Base-by-base conservation (phyloP, 2,113 vertebrate genomes). In the Theristicus caerulescens region DNA sequence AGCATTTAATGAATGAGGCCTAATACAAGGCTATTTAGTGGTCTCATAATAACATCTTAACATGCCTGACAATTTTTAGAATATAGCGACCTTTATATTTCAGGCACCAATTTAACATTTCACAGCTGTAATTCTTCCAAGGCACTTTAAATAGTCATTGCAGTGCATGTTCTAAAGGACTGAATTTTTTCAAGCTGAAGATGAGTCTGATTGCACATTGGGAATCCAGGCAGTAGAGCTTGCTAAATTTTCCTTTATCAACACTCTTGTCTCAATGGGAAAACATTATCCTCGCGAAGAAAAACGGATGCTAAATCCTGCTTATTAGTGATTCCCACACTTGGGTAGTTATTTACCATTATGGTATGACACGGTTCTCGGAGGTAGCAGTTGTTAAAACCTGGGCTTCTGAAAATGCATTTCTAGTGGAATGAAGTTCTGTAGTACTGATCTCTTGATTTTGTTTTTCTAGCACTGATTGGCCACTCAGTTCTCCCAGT, bases 401-500 rank as follows among this genome's bases (percentile, higher is more conserved):
- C 24, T 65, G 54, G 34, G 13, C 59, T 87, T 81, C 55, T 88
- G 47, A 66, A 82, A 51, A 51, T 34, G 16, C 29, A 6, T 65
- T 93, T 88, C 47, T 65, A 20, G 38, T 74, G 40, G 34, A 57
- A 44, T 67, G 8, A 66, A 8, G 46, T 91, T 92, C 44, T 73
- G 9, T 42, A 34, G 44, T 47, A 40, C 1, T 94, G 47, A 94
- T n/a, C 29, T 86, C 13, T 92, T 5, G 2, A 19, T 87, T 96
- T 40, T 76, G 32, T 58, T 82, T 31, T 90, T 94, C 29, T 92
- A 99, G 99, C 96, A 98, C 99, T 13, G 99, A 99, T 22, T 99
- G 99, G 99, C 99, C 98, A 0, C 98, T 99, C 94, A 99, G 99
- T 97, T 99, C 99, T 95, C 99, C 98, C 1, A 99, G 99, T 91